Percentiles rank a stretch among this genome's conserved stretches.
phyloP scores from a whole-genome alignment of 1,140 invertebrate species.

The Ptiloglossa arizonensis region DNA sequence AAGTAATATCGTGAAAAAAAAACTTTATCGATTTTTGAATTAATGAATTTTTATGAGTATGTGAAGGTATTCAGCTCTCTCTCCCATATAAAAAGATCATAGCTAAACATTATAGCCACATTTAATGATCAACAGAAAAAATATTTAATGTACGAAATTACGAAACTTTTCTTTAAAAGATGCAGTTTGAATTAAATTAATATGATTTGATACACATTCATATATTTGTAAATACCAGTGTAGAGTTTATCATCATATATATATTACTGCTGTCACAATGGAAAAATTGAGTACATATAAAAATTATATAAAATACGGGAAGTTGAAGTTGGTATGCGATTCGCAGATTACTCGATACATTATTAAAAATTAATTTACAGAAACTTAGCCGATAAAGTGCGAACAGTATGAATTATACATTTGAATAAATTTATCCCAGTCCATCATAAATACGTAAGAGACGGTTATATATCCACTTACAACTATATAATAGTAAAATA shows the following conservation, averaged over 20 bases:
- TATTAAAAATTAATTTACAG: conserved; percentile 42
- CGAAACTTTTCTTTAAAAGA: conserved; percentile 10
- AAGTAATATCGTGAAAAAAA: background rate
- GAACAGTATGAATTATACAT: conserved; percentile 35
- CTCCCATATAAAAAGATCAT: conserved; percentile 31
- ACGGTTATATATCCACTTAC: conserved; percentile 45
- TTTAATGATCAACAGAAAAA: conserved; percentile 38
- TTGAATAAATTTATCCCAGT: conserved; percentile 55
- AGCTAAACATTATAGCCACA: conserved; percentile 43
- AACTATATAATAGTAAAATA: conserved; percentile 53
- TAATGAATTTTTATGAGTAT: conserved; percentile 11
- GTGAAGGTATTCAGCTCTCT: conserved; percentile 42
- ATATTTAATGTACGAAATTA: conserved; percentile 38
- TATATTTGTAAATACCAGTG: conserved; percentile 35
- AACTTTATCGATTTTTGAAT: conserved; percentile 15
- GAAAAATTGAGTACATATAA: conserved; percentile 47
- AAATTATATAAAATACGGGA: conserved; percentile 61
- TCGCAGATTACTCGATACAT: conserved; percentile 34
- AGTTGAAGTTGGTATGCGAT: conserved; percentile 27
- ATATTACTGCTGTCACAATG: conserved; percentile 28
- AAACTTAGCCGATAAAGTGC: conserved; percentile 34
- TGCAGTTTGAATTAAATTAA: conserved; percentile 22
- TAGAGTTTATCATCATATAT: conserved; percentile 17
- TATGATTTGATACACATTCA: conserved; percentile 12
- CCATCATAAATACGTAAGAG: conserved; percentile 28